Evolutionary conservation across 1,140 invertebrate genomes (phyloP).

Genomic region (Whitmania pigra): DNA sequence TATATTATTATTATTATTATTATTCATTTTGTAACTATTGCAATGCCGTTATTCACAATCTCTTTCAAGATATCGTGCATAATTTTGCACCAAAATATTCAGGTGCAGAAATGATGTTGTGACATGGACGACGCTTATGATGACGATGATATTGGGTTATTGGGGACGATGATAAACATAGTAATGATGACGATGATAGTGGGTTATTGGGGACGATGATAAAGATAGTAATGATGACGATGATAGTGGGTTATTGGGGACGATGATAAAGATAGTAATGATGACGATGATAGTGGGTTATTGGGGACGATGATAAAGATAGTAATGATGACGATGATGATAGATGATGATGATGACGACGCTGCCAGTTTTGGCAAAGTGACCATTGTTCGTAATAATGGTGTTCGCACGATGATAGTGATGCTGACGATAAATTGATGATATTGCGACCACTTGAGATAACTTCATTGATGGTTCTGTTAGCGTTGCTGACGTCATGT

Average conservation of each 20-base stretch:
- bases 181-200: background rate
- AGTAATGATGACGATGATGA: background rate
- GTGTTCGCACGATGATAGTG: background rate
- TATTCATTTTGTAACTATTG: too few relatives aligned
- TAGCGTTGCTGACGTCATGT: background rate
- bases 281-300: background rate
- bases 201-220: too few relatives aligned
- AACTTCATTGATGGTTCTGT: background rate
- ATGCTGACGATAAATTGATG: background rate
- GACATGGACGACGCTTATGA: too few relatives aligned
- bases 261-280: too few relatives aligned
- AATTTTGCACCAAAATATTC: too few relatives aligned
- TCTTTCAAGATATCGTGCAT: too few relatives aligned
- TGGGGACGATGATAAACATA: background rate
- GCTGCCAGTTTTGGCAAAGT: background rate
- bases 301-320: background rate
- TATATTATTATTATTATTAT: too few relatives aligned
- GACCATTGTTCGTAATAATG: background rate
- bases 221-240: background rate
- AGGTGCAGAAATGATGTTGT: too few relatives aligned
- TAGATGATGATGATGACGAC: background rate
- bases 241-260: too few relatives aligned
- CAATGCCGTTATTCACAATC: too few relatives aligned
- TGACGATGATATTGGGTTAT: background rate
- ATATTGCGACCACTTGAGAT: background rate